These are phyloP conservation scores for Anoplius nigerrimus DNA, from an alignment of 2,888 invertebrate species.

Conservation along the genomic window DNA sequence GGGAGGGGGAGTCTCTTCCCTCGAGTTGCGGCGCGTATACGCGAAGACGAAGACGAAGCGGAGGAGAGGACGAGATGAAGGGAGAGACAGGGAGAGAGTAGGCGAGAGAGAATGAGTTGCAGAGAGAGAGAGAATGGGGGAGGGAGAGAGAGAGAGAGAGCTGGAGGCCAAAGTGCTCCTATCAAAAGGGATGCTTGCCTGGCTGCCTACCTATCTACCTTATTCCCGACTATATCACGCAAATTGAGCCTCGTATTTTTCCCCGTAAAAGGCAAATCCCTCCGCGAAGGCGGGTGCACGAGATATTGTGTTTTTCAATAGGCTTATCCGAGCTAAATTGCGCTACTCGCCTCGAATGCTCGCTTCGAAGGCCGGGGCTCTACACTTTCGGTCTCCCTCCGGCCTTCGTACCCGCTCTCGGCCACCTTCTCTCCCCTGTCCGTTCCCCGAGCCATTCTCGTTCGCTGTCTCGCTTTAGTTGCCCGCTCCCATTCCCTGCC, in stretches of 20 bases:
- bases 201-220: conserved; percentile 10
- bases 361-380: not conserved
- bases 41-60: conserved; percentile 5
- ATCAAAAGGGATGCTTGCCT: conserved; percentile 32
- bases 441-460: not conserved
- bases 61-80: too few species aligned
- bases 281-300: conserved; percentile 6
- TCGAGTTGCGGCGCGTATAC: not conserved
- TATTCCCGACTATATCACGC: conserved; percentile 32
- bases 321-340: conserved; percentile 12
- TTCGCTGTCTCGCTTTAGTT: not conserved
- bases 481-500: not conserved
- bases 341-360: conserved; percentile 8
- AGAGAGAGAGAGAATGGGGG: not conserved
- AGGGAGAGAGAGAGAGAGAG: not conserved
- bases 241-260: conserved; percentile 52
- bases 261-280: conserved; percentile 22
- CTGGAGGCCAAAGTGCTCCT: conserved; percentile 34
- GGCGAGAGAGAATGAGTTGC: not conserved
- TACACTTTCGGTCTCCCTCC: not conserved
- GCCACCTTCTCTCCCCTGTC: not conserved
- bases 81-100: too few species aligned
- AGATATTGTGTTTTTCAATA: conserved; percentile 24
- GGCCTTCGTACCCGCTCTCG: conserved; percentile 4
- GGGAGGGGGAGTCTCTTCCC: not conserved